These are phyloP conservation scores for Thomomys bottae DNA, from an alignment of 2,113 vertebrate species.

Conservation along the genomic window DNA sequence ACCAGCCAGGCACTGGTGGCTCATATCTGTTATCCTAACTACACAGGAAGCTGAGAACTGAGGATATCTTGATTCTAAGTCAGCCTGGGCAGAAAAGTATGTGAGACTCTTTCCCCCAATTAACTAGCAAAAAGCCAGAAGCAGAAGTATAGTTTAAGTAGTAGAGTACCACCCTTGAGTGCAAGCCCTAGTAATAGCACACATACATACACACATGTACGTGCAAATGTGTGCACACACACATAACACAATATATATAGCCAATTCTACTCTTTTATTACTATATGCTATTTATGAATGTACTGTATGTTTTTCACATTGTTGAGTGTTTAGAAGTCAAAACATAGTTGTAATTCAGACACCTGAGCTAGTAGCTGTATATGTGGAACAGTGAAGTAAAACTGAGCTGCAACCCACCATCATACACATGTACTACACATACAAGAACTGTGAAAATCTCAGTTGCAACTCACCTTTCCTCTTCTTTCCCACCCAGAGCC, in stretches of 20 bases:
- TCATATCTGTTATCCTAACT: too few species aligned
- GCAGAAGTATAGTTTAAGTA: too few species aligned
- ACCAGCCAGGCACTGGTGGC: not conserved
- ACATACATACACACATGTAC: too few species aligned
- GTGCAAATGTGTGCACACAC: too few species aligned
- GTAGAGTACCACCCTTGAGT: too few species aligned
- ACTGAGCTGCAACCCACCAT: not conserved
- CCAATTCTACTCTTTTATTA: not conserved
- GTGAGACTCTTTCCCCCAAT: too few species aligned
- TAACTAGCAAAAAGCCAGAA: too few species aligned
- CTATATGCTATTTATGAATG: not conserved
- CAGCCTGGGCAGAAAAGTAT: too few species aligned
- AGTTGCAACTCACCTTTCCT: not conserved
- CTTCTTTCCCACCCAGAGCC: constrained; percentile 6
- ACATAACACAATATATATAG: not conserved
- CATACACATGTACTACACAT: not conserved
- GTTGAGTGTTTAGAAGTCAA: not conserved
- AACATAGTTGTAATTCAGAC: not conserved
- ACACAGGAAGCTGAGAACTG: too few species aligned
- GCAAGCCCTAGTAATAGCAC: too few species aligned
- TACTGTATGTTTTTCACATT: not conserved
- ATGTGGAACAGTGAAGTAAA: not conserved
- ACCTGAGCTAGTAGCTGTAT: not conserved
- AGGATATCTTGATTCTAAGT: too few species aligned
- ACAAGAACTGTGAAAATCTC: too few species aligned